phyloP scores from a whole-genome alignment of 2,888 invertebrate species.

The Mesopsocus fuscifrons region DNA sequence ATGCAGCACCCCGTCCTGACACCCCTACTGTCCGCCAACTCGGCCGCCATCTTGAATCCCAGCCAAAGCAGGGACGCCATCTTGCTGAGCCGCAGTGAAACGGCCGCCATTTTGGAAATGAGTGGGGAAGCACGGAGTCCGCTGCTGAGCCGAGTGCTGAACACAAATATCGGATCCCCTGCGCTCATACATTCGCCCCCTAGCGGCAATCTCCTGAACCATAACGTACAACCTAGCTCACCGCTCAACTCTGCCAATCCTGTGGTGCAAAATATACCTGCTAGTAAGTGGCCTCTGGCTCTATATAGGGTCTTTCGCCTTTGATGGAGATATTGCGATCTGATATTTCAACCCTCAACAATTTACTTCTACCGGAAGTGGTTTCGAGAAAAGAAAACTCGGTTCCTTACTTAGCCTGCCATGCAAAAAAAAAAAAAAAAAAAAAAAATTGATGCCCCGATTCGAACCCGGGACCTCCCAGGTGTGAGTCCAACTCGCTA shows the following conservation, averaged over 20 bases:
- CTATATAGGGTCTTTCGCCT: too few relatives aligned
- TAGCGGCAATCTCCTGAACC: not conserved
- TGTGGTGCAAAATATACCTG: not conserved
- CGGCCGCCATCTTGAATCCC: constrained; percentile 17
- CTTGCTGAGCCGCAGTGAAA: not conserved
- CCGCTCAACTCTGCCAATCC: not conserved
- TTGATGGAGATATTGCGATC: too few relatives aligned
- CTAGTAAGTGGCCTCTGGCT: not conserved
- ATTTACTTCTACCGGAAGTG: too few relatives aligned
- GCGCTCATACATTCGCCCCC: not conserved
- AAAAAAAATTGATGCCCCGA: too few relatives aligned
- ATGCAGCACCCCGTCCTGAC: constrained; percentile 25
- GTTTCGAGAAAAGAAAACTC: too few relatives aligned
- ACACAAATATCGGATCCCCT: not conserved
- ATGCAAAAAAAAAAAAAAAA: too few relatives aligned
- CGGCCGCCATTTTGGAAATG: not conserved
- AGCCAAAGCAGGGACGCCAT: constrained; percentile 1
- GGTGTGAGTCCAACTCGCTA: too few relatives aligned
- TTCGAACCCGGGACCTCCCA: too few relatives aligned
- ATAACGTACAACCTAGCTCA: not conserved
- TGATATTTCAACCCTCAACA: too few relatives aligned
- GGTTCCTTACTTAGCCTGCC: too few relatives aligned
- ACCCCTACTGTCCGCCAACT: constrained; percentile 22
- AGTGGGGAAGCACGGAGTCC: not conserved
- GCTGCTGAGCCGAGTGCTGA: constrained; percentile 1